These are phyloP conservation scores for Petromus typicus DNA, from an alignment of 2,113 vertebrate species.

Conservation along the genomic window DNA sequence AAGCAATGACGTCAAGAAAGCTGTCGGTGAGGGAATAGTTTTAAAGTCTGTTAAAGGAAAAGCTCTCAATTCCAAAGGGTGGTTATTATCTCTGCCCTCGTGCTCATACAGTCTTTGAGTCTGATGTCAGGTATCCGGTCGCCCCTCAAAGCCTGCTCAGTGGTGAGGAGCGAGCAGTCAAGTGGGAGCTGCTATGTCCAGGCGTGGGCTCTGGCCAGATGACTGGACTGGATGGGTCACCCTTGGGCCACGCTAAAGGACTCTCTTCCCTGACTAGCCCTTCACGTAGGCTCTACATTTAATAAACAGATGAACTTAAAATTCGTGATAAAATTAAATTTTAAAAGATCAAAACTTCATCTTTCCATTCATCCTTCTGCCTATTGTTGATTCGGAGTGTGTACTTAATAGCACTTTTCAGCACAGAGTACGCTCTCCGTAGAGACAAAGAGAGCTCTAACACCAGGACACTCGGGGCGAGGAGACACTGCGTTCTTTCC, in stretches of 20 bases:
- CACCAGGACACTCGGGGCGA: background rate
- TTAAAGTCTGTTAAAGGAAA: constrained; percentile 61
- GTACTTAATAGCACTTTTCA: constrained; percentile 64
- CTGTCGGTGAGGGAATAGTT: background rate
- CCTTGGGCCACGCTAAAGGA: constrained; percentile 37
- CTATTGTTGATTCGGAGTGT: constrained; percentile 66
- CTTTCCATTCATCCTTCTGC: constrained; percentile 59
- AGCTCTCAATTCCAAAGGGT: constrained; percentile 51
- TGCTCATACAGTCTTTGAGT: constrained; percentile 64
- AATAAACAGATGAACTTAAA: constrained; percentile 58
- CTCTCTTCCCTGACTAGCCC: constrained; percentile 23
- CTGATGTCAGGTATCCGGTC: constrained; percentile 54
- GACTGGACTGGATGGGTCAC: background rate
- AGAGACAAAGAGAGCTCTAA: constrained; percentile 68
- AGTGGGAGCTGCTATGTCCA: background rate
- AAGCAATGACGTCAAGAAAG: constrained; percentile 72
- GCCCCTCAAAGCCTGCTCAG: constrained; percentile 36
- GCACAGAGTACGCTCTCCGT: constrained; percentile 49
- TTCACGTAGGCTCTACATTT: constrained; percentile 35
- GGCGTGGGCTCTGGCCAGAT: constrained; percentile 9
- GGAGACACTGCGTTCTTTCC: constrained; percentile 59
- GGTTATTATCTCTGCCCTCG: constrained; percentile 59
- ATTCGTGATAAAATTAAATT: constrained; percentile 55
- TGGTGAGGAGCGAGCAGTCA: constrained; percentile 1
- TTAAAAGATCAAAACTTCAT: constrained; percentile 42